These are phyloP conservation scores for Oceanodroma leucorhoa DNA, from an alignment of 2,797 vertebrate genomes.

Conservation along the genomic window DNA sequence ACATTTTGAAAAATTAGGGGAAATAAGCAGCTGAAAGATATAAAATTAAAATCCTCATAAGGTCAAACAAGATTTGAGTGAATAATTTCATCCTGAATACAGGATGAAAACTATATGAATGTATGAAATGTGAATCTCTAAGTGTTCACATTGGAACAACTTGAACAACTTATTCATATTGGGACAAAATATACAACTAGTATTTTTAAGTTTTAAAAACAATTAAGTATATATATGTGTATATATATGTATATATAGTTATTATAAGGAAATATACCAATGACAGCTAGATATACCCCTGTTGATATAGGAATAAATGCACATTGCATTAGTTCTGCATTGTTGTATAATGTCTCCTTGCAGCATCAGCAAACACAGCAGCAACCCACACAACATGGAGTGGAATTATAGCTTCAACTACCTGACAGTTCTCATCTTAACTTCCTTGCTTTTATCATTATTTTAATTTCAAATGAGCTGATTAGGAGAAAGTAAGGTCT, in stretches of 20 bases:
- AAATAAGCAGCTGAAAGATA: neutral
- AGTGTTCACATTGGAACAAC: neutral
- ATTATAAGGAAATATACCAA: neutral
- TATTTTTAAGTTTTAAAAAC: neutral
- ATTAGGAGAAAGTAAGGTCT: slow-evolving; percentile 47
- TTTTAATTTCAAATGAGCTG: slow-evolving; percentile 60
- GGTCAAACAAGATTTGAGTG: neutral
- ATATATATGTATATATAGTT: neutral
- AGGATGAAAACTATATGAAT: neutral
- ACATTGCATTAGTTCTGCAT: neutral
- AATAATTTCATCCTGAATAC: neutral
- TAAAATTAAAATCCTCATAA: neutral
- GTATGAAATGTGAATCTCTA: neutral
- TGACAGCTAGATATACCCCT: neutral
- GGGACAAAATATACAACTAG: neutral
- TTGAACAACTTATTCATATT: neutral
- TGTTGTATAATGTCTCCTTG: neutral
- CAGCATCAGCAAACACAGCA: neutral
- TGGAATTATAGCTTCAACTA: slow-evolving; percentile 10
- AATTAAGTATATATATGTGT: neutral
- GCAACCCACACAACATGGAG: neutral
- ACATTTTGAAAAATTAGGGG: neutral
- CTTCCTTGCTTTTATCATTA: slow-evolving; percentile 51
- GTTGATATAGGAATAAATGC: neutral
- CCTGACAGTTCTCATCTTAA: neutral